Evolutionary conservation across 2,113 vertebrate genomes (phyloP), one percentile per base, ranked within the genome.

Genomic region (Mirounga angustirostris): DNA sequence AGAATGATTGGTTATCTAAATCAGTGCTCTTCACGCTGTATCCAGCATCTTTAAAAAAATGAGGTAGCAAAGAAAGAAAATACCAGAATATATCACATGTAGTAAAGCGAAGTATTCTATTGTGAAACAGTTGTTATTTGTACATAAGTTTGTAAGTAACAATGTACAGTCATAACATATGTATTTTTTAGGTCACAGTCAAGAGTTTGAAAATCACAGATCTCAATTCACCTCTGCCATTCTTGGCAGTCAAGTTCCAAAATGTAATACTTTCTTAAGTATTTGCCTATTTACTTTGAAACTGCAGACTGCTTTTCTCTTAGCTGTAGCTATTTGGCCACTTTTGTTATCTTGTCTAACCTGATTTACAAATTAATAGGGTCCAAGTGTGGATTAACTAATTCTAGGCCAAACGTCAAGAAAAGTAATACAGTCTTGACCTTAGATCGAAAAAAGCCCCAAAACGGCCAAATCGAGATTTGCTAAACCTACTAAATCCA

Each of bases 151-250:
- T 69, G 22, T 82, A 76, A 52, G 50, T 50, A 24, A 12, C 59
- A 19, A 13, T 26, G 30, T 83, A 28, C 5, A 80, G 30, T 95
- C 65, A 83, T 79, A 43, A 65, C 24, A 71, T 76, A 73, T 46
- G 6, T 59, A 33, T 59, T 92, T 86, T 80, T 90, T 88, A 87
- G n/a, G 54, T 58, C 12, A n/a, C 12, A 43, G 86, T 82, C 36
- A 46, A 36, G 76, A 36, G 56, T 91, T 89, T 88, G 88, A 98
- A 94, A 82, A 87, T 73, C 52, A 86, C 12, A 81, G 36, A 91
- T 71, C 22, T 88, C 67, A 79, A 43, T 95, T 92, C 52, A 9
- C 5, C 11, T 46, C 40, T 92, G 61, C 36, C 19, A 3, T 11
- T 90, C 26, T 86, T 93, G 71, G 26, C 2, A 61, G 58, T 46